A percentile compares a stretch with the other conserved stretches of the same genome.
Evolutionary conservation across 2,888 invertebrate genomes (phyloP).

Genomic region (Pimpla rufipes): DNA sequence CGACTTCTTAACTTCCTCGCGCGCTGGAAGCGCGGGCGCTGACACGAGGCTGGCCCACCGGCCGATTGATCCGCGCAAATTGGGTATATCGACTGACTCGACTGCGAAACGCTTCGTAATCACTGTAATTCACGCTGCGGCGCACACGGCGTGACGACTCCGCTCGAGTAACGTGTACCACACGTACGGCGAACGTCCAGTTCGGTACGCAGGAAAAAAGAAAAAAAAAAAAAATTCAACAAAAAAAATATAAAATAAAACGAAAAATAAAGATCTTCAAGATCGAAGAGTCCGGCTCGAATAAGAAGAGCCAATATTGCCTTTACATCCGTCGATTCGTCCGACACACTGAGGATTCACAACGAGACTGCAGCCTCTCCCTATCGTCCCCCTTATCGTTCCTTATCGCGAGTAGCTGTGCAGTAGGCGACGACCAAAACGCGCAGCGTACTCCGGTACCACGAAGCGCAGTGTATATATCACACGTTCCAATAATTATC

Average conservation of each 20-base stretch:
- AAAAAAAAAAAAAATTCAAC: constrained; percentile 21
- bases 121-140: constrained; percentile 62
- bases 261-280: neutral
- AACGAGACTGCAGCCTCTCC: no score
- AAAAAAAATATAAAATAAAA: neutral
- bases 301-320: no score
- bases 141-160: constrained; percentile 50
- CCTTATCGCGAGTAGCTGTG: no score
- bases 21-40: constrained; percentile 4
- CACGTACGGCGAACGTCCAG: neutral
- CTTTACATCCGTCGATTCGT: no score
- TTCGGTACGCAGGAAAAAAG: neutral
- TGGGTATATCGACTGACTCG: constrained; percentile 48
- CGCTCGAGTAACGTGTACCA: constrained; percentile 19
- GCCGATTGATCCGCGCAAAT: constrained; percentile 60
- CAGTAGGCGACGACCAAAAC: no score
- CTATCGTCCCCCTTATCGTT: no score
- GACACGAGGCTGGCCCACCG: constrained; percentile 48
- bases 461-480: no score
- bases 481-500: no score
- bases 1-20: neutral
- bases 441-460: no score
- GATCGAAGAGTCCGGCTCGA: neutral
- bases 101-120: constrained; percentile 53
- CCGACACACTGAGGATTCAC: no score